Evolutionary conservation across 2,113 vertebrate species (phyloP).

Genomic region (Orthonyx spaldingii): DNA sequence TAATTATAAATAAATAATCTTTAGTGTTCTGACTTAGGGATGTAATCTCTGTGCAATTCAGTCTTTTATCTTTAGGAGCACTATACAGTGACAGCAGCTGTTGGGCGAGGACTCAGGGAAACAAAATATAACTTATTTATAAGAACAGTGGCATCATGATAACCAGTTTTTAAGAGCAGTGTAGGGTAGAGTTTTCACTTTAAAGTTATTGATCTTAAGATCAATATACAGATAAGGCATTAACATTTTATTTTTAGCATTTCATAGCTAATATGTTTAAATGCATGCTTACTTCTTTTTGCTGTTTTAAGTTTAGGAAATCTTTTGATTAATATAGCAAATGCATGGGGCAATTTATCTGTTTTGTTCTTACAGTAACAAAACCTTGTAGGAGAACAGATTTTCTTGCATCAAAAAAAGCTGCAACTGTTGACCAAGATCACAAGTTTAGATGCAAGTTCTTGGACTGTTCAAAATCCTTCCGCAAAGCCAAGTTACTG

Average conservation of each 20-base stretch:
- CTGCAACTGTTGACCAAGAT: constrained; percentile 85
- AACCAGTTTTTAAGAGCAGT: neutral
- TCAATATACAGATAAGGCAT: neutral
- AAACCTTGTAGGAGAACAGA: constrained; percentile 83
- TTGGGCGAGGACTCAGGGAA: neutral
- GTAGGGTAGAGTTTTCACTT: neutral
- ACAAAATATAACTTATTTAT: neutral
- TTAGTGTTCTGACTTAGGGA: neutral
- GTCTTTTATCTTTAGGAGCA: accelerated
- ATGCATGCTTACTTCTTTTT: neutral
- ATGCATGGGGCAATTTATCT: constrained; percentile 52
- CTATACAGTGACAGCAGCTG: no score
- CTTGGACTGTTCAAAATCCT: constrained; percentile 88
- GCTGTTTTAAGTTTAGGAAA: neutral
- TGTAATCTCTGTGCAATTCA: neutral
- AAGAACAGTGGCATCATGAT: accelerated
- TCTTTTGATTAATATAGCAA: constrained; percentile 7
- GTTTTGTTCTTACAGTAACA: constrained; percentile 81
- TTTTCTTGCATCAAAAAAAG: constrained; percentile 66
- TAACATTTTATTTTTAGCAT: neutral
- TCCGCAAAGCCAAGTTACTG: constrained; percentile 92
- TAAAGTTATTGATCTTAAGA: neutral
- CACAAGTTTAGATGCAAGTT: constrained; percentile 93
- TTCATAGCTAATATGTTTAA: neutral
- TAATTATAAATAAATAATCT: neutral